These are phyloP conservation scores for Anthopleura xanthogrammica DNA, from an alignment of 92 coral and sea anemone species.

Conservation along the genomic window DNA sequence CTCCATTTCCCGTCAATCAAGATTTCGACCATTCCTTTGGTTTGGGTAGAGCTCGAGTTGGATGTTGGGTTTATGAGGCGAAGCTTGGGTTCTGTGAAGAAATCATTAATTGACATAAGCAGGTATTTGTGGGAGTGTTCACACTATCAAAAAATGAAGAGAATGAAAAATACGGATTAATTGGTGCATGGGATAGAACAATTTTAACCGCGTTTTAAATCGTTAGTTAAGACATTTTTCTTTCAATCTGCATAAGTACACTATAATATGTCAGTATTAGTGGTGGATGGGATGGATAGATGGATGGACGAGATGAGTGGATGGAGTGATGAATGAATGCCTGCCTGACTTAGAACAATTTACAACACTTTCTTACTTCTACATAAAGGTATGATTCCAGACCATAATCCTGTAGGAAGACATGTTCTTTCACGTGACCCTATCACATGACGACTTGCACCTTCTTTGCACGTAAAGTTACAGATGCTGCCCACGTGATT, in stretches of 20 bases:
- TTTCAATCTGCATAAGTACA: too few relatives aligned
- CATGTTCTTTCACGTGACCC: conserved; percentile 3
- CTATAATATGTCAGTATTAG: too few relatives aligned
- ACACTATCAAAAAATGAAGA: too few relatives aligned
- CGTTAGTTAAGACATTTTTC: too few relatives aligned
- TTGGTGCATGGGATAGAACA: too few relatives aligned
- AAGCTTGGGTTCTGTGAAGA: background rate
- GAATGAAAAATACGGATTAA: too few relatives aligned
- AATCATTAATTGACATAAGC: background rate
- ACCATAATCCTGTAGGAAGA: background rate
- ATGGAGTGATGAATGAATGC: too few relatives aligned
- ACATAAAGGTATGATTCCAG: background rate
- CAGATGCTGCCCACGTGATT: background rate
- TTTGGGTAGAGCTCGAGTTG: background rate
- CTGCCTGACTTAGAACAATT: too few relatives aligned
- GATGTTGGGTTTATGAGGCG: background rate
- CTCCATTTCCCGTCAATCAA: background rate
- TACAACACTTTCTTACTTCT: background rate
- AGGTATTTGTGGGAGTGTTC: background rate
- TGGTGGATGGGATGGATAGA: too few relatives aligned
- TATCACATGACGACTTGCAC: background rate
- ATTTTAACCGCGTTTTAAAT: too few relatives aligned
- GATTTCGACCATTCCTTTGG: background rate
- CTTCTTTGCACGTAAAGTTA: background rate
- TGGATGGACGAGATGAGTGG: too few relatives aligned